Evolutionary conservation across 2,113 vertebrate genomes (phyloP).

Genomic region (Ameiurus melas): DNA sequence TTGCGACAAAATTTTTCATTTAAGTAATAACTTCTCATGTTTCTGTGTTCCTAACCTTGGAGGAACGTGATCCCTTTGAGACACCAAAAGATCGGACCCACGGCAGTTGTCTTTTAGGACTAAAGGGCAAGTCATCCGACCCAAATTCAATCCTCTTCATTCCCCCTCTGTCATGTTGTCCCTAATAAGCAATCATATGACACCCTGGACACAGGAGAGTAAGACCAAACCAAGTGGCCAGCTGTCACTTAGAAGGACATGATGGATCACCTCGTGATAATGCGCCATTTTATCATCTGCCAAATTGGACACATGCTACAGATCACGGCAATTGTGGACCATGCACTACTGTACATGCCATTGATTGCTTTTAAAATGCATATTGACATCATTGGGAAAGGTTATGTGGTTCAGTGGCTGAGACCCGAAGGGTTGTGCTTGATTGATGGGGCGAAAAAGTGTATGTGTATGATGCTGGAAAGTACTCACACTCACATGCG

Average conservation of each 20-base stretch:
- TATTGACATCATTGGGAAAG: constrained; percentile 57
- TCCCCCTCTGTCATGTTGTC: constrained; percentile 51
- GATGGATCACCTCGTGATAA: constrained; percentile 55
- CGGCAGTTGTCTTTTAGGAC: constrained; percentile 6
- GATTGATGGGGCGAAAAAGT: constrained; percentile 49
- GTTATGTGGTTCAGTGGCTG: constrained; percentile 47
- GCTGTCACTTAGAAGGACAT: constrained; percentile 46
- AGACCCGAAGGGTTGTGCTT: constrained; percentile 39
- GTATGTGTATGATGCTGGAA: constrained; percentile 12
- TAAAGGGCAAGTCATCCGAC: constrained; percentile 36
- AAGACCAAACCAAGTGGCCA: constrained; percentile 26
- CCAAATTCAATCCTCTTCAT: constrained; percentile 44
- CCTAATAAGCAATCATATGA: constrained; percentile 54
- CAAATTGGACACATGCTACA: constrained; percentile 36
- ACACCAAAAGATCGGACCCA: constrained; percentile 9
- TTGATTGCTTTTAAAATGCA: constrained; percentile 53
- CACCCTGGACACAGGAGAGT: constrained; percentile 38
- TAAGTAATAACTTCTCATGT: background rate
- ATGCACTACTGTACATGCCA: constrained; percentile 43
- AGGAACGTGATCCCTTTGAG: background rate
- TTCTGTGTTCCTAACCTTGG: background rate
- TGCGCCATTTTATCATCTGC: constrained; percentile 49
- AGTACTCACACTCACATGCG: constrained; percentile 49
- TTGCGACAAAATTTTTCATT: background rate
- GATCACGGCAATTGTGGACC: constrained; percentile 44